Evolutionary conservation across 1,140 invertebrate species (phyloP).

Genomic region (Hylyphantes graminicola): DNA sequence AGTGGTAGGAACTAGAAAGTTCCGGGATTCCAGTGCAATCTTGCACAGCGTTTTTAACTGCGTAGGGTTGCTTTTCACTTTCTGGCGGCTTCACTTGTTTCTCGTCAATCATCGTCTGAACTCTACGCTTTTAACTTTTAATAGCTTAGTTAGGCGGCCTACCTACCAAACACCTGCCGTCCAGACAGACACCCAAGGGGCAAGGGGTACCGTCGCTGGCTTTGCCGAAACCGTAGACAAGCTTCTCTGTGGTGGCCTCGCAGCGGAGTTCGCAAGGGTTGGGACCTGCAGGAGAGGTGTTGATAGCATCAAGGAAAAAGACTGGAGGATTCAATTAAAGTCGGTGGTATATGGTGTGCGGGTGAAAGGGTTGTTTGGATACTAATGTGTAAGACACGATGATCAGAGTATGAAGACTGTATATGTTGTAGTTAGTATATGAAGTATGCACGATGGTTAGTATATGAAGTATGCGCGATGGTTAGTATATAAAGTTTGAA

Average conservation of each 20-base stretch:
- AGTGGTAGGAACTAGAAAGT: no score
- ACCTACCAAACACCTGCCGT: slow-evolving; percentile 69
- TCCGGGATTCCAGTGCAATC: no score
- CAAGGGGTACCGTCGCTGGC: slow-evolving; percentile 70
- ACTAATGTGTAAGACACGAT: not conserved
- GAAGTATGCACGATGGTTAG: no score
- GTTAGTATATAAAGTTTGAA: no score
- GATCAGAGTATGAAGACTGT: not conserved
- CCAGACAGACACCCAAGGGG: slow-evolving; percentile 69
- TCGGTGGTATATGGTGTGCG: not conserved
- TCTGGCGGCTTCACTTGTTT: no score
- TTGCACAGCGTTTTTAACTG: no score
- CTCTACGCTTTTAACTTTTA: no score
- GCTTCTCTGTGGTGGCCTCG: slow-evolving; percentile 53
- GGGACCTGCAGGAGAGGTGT: slow-evolving; percentile 40
- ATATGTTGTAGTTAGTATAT: not conserved
- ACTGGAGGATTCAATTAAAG: not conserved
- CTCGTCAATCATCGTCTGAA: no score
- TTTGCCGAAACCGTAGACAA: slow-evolving; percentile 64
- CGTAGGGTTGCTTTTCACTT: no score
- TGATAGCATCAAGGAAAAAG: slow-evolving; percentile 41
- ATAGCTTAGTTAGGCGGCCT: not conserved
- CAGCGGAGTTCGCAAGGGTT: slow-evolving; percentile 63
- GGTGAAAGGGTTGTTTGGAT: not conserved
- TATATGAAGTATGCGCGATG: no score